These are phyloP conservation scores for Artemia sinica DNA, from an alignment of 2,888 invertebrate species.

Conservation along the genomic window DNA sequence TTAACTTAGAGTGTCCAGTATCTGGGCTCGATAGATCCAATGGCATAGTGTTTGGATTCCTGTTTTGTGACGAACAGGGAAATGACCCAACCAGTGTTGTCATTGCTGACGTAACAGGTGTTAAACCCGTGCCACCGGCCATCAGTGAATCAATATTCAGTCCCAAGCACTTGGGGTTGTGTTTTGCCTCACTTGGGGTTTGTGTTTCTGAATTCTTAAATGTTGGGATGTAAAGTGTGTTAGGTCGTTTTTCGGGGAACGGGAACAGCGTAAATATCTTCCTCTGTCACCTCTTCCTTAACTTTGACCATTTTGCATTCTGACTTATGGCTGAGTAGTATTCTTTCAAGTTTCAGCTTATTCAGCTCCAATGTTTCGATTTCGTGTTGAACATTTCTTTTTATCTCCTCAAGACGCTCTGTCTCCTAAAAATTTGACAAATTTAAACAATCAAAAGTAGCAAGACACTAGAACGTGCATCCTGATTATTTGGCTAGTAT, in stretches of 20 bases:
- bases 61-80: conserved; percentile 10
- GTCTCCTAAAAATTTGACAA: conserved; percentile 45
- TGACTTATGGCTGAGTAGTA: conserved; percentile 58
- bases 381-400: conserved; percentile 59
- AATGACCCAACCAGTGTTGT: not conserved
- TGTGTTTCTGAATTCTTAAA: conserved; percentile 38
- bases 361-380: conserved; percentile 53
- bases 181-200: conserved; percentile 65
- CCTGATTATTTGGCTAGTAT: no score
- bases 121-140: conserved; percentile 80
- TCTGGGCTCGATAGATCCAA: conserved; percentile 12
- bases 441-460: no score
- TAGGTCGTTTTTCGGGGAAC: not conserved
- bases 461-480: no score
- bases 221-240: conserved; percentile 27
- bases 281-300: not conserved
- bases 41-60: conserved; percentile 8
- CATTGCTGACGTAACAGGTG: conserved; percentile 44
- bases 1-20: conserved; percentile 3
- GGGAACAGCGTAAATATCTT: not conserved
- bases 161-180: no score
- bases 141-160: conserved; percentile 83
- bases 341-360: conserved; percentile 58
- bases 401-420: conserved; percentile 61
- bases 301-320: conserved; percentile 42